Evolutionary conservation across 2,797 vertebrate genomes (phyloP), one percentile per base, ranked within the genome.

Genomic region (Anguilla pacifica): DNA sequence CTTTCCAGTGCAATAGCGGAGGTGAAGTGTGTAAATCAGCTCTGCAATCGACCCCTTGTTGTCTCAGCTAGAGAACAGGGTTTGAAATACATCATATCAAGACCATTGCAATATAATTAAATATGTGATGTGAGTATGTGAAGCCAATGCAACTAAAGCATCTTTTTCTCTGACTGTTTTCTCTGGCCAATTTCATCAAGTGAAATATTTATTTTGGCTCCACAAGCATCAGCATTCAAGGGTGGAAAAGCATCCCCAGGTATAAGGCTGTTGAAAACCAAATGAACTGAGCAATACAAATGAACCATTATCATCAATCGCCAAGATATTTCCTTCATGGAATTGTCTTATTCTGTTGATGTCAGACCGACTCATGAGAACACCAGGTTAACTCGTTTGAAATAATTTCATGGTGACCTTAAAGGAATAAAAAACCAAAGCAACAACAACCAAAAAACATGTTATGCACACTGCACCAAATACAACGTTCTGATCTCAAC

Each of bases 401-500:
- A 59, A 84, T 84, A 59, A 53, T 84, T 84, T 28, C 53, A 84
- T 55, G 53, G 83, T 15, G 57, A 84, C 83, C n/a, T 57, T 57
- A 55, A 19, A 9, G 57, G 22, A 4, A 17, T 2, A 67, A 46
- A 25, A 64, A 59, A 85, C 39, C 83, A 85, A 85, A 67, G 15
- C 53, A 31, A 84, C 51, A 31, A 31, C 49, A 55, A 57, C 9
- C 35, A 84, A 84, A 84, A 15, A 84, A 55, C 83, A 67, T 43
- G 57, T 64, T 86, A 43, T 35, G 11, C 46, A 70, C 61, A 67
- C 7, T 57, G 28, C 57, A 25, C 59, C 67, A 64, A 17, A 64
- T n/a, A 49, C 28, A 64, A 43, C 72, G 46, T 86, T 51, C 85
- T 86, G 85, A 86, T 49, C 57, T 85, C n/a, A 86, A 46, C 85